A percentile compares a stretch with the other conserved stretches of the same genome.
These are phyloP conservation scores for Cuculus canorus DNA, from an alignment of 2,797 vertebrate species.

Conservation along the genomic window DNA sequence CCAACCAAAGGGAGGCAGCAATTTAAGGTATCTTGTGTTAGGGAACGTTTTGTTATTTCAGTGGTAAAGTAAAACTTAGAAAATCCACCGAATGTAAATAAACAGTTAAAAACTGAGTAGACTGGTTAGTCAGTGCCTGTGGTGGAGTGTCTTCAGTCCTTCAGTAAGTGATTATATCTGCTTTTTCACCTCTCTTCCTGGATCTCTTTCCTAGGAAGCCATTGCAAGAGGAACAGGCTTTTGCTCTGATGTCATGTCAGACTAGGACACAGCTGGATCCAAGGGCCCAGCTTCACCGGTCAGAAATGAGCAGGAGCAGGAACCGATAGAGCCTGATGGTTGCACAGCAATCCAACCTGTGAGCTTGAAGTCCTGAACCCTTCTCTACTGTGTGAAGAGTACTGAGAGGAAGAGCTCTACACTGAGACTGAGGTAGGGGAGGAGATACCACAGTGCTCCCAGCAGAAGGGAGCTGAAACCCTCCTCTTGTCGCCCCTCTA, in stretches of 20 bases:
- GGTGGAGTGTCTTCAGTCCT: not conserved
- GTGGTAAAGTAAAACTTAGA: not conserved
- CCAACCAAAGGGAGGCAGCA: not conserved
- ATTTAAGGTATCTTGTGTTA: not conserved
- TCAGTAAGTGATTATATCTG: not conserved
- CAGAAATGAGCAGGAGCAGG: not conserved
- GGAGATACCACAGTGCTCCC: not conserved
- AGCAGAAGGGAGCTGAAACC: not conserved
- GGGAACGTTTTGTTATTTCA: not conserved
- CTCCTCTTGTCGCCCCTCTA: not conserved
- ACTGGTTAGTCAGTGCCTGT: not conserved
- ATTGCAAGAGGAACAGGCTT: not conserved
- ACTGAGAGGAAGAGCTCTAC: not conserved
- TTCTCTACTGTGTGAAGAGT: not conserved
- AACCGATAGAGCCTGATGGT: not conserved
- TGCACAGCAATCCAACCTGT: not conserved
- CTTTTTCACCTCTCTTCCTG: not conserved
- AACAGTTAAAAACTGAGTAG: not conserved
- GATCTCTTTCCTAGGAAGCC: not conserved
- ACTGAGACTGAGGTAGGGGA: not conserved
- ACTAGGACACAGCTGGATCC: not conserved
- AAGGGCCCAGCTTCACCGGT: not conserved
- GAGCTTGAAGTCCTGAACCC: not conserved
- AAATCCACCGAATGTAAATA: not conserved
- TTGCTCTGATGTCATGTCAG: not conserved